phyloP scores from a whole-genome alignment of 2,888 invertebrate species.

The Alloplasta piceator region DNA sequence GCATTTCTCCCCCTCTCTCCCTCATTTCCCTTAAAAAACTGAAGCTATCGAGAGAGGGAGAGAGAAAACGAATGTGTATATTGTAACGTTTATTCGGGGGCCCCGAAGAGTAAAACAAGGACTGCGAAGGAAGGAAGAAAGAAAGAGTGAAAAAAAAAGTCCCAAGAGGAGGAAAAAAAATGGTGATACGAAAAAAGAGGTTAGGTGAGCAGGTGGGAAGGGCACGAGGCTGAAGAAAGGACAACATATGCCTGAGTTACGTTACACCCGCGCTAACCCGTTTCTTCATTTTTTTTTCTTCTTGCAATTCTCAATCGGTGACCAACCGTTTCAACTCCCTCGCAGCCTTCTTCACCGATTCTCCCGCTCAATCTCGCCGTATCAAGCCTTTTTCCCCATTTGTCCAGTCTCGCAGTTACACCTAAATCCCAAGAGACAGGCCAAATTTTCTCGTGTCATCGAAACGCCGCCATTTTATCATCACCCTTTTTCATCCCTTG shows the following conservation, averaged over 20 bases:
- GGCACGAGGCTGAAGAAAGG: conserved; percentile 58
- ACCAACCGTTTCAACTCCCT: conserved; percentile 22
- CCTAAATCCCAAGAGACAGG: too few relatives aligned
- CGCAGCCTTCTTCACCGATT: not conserved
- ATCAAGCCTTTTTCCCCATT: not conserved
- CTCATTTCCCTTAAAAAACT: conserved; percentile 32
- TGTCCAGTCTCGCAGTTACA: not conserved
- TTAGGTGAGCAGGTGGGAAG: conserved; percentile 76
- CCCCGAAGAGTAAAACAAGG: conserved; percentile 38
- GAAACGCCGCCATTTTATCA: not conserved
- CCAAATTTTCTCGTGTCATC: not conserved
- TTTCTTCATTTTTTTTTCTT: conserved; percentile 3
- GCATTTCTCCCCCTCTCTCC: conserved; percentile 43
- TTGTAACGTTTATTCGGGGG: conserved; percentile 30
- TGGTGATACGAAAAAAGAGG: conserved; percentile 67
- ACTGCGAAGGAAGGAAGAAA: conserved; percentile 66
- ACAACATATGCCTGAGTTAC: conserved; percentile 79
- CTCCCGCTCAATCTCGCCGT: not conserved
- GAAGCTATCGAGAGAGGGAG: conserved; percentile 29
- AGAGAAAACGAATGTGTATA: not conserved
- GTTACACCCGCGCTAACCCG: conserved; percentile 76
- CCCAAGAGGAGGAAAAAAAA: conserved; percentile 67
- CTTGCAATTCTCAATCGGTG: conserved; percentile 18
- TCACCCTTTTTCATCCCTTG: too few relatives aligned
- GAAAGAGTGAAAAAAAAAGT: conserved; percentile 58